Base-by-base conservation (phyloP, 2,888 invertebrate genomes). In the Drosophila anceps region DNA sequence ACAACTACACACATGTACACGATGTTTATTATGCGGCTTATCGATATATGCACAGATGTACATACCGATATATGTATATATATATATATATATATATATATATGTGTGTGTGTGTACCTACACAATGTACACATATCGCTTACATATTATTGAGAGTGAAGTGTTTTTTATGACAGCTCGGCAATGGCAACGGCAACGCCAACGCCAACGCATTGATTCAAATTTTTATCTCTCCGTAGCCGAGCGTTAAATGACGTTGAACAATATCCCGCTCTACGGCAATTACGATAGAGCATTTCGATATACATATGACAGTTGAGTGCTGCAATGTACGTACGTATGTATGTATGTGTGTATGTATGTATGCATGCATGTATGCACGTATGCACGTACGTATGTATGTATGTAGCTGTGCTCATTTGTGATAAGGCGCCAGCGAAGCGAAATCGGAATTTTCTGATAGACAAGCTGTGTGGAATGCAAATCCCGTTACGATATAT, bases 191-290 rank as follows among this genome's bases (percentile, higher is more conserved):
- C 12, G 48, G 50, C 55, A 53, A 62, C 62, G 66, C 43, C 57
- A 69, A 74, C 78, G 78, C 62, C 69, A 78, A 74, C 62, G 69
- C 79, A 74, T 59, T 58, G 65, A 69, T 65, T 73, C 48, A 51
- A 54, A 54, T 48, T 59, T 69, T 73, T 77, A 72, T 77, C 61
- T 77, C 61, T 69, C 31, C 37, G 24, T 18, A 67, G 59, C 33
- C 15, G 15, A 44, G 61, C 57, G 44, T 59, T 65, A 66, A 75
- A 66, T 71, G 66, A 58, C 44, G 54, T 59, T 59, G 7, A 57
- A 43, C 59, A 59, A 37, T 67, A 46, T 55, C 43, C 62, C 43
- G 35, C n/a, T 43, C 33, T 41, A 57, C 48, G 79, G 68, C 53
- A 61, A 69, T 64, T 63, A 50, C 68, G 69, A 68, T 61, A 78